Evolutionary conservation across 2,888 invertebrate species (phyloP).

Genomic region (Aspidiotus rigidus): DNA sequence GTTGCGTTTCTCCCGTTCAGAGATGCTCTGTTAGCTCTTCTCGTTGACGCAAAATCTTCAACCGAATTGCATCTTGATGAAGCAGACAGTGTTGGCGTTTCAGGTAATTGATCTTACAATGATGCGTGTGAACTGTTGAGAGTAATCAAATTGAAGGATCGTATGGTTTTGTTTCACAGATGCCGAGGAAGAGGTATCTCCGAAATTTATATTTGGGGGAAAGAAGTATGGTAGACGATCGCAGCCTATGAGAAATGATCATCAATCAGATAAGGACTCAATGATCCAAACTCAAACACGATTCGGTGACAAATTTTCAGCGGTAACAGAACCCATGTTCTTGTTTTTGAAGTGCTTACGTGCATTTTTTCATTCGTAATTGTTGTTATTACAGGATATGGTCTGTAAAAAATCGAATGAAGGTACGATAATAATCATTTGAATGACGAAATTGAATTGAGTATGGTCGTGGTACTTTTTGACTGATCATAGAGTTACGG

Average conservation of each 20-base stretch:
- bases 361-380: no score
- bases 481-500: no score
- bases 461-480: no score
- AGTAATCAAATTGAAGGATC: not conserved
- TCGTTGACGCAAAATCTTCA: conserved; percentile 17
- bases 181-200: conserved; percentile 58
- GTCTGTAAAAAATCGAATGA: no score
- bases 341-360: no score
- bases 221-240: conserved; percentile 68
- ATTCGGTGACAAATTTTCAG: no score
- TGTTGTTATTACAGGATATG: no score
- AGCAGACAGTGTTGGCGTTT: not conserved
- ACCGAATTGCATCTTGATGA: not conserved
- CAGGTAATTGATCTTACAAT: conserved; percentile 21
- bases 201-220: conserved; percentile 61
- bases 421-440: no score
- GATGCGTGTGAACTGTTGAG: not conserved
- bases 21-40: conserved; percentile 50
- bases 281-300: no score
- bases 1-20: conserved; percentile 67
- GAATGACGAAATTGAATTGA: no score
- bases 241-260: conserved; percentile 45
- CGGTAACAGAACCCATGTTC: no score
- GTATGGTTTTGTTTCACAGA: no score
- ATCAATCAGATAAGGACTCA: conserved; percentile 37